Conservation (phyloP, 2,113 vertebrate species). For the rabbit (Oryctolagus cuniculus) region DNA sequence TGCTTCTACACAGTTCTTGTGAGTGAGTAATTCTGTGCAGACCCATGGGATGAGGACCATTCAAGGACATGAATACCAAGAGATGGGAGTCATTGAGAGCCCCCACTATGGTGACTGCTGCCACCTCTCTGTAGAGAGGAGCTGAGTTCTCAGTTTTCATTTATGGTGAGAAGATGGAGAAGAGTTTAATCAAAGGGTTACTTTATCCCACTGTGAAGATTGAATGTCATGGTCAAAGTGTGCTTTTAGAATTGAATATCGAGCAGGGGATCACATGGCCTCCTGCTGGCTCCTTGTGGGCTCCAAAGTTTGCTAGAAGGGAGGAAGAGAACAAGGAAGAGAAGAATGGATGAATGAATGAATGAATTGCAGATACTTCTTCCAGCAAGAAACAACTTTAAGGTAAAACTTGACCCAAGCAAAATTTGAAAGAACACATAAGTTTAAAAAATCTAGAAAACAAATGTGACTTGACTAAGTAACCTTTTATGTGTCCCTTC, state of each 20-base stretch:
- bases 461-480: constrained; percentile 62
- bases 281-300: neutral
- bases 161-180: neutral
- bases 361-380: constrained; percentile 31
- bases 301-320: neutral
- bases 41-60: neutral
- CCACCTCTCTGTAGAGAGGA: neutral
- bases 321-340: neutral
- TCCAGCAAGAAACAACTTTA: constrained; percentile 49
- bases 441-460: too few species aligned
- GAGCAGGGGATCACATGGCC: neutral
- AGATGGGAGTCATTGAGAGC: neutral
- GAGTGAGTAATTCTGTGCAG: neutral
- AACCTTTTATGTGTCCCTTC: constrained; percentile 49
- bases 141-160: neutral
- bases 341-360: neutral
- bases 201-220: neutral
- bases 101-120: too few species aligned
- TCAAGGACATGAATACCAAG: neutral
- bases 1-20: neutral
- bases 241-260: neutral
- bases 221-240: accelerated
- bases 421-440: constrained; percentile 18
- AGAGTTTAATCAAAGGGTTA: neutral
- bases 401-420: constrained; percentile 55